A percentile compares a stretch with the other conserved stretches of the same genome.
Conservation (phyloP, 2,797 vertebrate genomes). For the Streptopelia turtur region DNA sequence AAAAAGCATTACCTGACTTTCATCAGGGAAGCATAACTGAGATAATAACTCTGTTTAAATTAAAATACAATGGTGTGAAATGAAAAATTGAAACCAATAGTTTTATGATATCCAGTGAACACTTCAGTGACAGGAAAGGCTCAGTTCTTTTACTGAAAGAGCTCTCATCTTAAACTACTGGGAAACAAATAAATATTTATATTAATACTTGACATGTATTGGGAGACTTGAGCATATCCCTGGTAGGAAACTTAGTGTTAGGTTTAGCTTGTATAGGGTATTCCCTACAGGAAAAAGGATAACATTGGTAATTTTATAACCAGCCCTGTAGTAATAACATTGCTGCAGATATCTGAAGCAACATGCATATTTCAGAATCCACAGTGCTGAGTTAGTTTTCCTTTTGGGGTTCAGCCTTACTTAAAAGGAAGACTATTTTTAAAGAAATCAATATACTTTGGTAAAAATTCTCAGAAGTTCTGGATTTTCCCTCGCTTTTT, state of each 20-base stretch:
- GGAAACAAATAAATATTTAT: background rate
- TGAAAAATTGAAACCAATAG: background rate
- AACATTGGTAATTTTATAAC: background rate
- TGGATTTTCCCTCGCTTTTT: background rate
- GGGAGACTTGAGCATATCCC: background rate
- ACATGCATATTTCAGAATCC: background rate
- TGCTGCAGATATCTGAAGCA: rapidly evolving
- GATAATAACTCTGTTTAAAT: background rate
- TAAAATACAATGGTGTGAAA: background rate
- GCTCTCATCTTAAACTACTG: background rate
- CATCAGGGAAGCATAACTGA: background rate
- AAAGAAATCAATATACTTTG: background rate
- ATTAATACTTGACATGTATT: background rate
- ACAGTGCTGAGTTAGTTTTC: background rate
- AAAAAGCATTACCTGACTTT: background rate
- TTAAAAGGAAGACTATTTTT: background rate
- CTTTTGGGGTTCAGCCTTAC: background rate
- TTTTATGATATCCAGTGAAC: background rate
- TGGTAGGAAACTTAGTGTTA: background rate
- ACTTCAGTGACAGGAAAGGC: background rate
- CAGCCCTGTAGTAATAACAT: background rate
- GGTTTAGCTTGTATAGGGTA: background rate
- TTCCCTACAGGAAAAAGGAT: background rate
- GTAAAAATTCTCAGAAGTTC: background rate
- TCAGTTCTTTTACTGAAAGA: background rate